These are phyloP conservation scores for Anguilla anguilla DNA, from an alignment of 2,797 vertebrate genomes.

Conservation along the genomic window DNA sequence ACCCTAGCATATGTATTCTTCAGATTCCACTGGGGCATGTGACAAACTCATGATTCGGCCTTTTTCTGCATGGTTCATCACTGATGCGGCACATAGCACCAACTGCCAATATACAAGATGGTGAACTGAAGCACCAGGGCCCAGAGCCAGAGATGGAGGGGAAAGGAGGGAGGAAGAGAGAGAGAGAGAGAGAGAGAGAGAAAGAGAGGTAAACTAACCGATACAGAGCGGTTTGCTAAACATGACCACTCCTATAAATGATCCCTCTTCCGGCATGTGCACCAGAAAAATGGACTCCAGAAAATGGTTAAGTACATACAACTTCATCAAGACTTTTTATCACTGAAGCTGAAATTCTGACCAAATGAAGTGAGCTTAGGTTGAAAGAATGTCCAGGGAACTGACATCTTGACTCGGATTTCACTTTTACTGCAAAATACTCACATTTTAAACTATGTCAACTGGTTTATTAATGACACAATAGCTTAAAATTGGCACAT, in stretches of 20 bases:
- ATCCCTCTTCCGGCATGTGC: neutral
- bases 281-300: neutral
- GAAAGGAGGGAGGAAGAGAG: neutral
- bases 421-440: neutral
- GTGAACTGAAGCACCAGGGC: neutral
- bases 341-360: neutral
- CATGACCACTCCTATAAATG: neutral
- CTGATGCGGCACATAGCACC: neutral
- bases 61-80: neutral
- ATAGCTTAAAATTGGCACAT: neutral
- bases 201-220: neutral
- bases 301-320: neutral
- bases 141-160: neutral
- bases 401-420: neutral
- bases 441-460: neutral
- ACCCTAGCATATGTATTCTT: neutral
- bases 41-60: neutral
- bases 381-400: neutral
- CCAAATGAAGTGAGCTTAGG: neutral
- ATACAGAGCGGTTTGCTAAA: conserved; percentile 1
- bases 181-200: neutral
- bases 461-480: neutral
- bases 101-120: conserved; percentile 5
- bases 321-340: conserved; percentile 5
- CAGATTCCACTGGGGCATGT: neutral